Evolutionary conservation across 2,113 vertebrate genomes (phyloP), one percentile per base, ranked within the genome.

Genomic region (Austrofundulus limnaeus): DNA sequence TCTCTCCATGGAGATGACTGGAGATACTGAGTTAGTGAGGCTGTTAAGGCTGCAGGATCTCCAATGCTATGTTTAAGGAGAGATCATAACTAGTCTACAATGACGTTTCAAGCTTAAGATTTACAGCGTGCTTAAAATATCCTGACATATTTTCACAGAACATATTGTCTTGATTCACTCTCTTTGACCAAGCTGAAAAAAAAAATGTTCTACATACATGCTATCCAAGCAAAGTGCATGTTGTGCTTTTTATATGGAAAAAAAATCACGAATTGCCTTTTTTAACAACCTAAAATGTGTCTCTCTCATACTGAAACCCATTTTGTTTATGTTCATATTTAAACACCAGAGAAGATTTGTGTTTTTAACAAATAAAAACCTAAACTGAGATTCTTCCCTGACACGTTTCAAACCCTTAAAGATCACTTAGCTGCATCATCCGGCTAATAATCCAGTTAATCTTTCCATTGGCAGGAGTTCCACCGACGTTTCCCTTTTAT

Each of bases 361-460:
- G 62, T 81, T 75, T 79, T 69, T 41, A 61, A 34, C 31, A 73
- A 55, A 55, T 47, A 38, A 17, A 41, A 70, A 65, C 73, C 54
- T 3, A 31, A 75, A 60, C 58, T 51, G 37, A 57, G 42, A 77
- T 77, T 72, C 46, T 54, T 60, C 48, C 51, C 15, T 23, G 70
- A 81, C 76, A 25, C 37, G 49, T 66, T 61, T 78, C 69, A 78
- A 73, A 78, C 52, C 66, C 62, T 43, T 68, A 61, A 74, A 38
- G 57, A 60, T 73, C 71, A 34, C 51, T 17, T 43, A 56, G 39
- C 63, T 58, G 24, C 80, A 75, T 83, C 67, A 68, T 80, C 74
- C 58, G 61, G 7, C 48, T 58, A 61, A 70, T 89, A 86, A 90
- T 89, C 85, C 87, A 55, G 28, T 68, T 89, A 85, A 90, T 87